Evolutionary conservation across 2,797 vertebrate species (phyloP).

Genomic region (Heteromormyrus szaboi): DNA sequence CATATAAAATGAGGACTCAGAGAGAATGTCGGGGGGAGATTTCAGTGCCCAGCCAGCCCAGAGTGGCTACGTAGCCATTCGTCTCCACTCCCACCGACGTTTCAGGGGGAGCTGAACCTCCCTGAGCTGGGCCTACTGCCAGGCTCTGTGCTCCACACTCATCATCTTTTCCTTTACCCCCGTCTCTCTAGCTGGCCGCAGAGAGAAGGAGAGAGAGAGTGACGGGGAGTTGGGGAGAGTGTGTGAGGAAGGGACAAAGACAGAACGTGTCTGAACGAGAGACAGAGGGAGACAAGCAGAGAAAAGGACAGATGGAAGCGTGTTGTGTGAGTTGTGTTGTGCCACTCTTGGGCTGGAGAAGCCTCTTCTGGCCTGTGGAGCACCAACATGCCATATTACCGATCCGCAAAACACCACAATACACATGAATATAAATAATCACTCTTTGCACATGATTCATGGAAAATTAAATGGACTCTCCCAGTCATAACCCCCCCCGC

Average conservation of each 20-base stretch:
- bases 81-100: conserved; percentile 14
- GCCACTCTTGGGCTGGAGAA: background rate
- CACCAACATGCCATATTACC: background rate
- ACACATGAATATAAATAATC: background rate
- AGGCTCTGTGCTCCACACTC: background rate
- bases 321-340: background rate
- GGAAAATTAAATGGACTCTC: background rate
- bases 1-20: background rate
- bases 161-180: conserved; percentile 17
- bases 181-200: conserved; percentile 10
- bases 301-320: background rate
- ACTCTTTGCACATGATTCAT: conserved; percentile 10
- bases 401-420: background rate
- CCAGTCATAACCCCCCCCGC: background rate
- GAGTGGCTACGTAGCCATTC: conserved; percentile 5
- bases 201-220: background rate
- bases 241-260: background rate
- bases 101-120: conserved; percentile 13
- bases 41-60: background rate
- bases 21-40: background rate
- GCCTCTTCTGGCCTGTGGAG: background rate
- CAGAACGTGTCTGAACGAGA: background rate
- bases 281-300: background rate
- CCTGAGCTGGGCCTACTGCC: conserved; percentile 14
- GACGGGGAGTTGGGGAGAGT: background rate